Percentiles rank a stretch among this genome's conserved stretches.
Conservation (phyloP, 2,888 invertebrate genomes). For the Cylindroiulus punctatus region DNA sequence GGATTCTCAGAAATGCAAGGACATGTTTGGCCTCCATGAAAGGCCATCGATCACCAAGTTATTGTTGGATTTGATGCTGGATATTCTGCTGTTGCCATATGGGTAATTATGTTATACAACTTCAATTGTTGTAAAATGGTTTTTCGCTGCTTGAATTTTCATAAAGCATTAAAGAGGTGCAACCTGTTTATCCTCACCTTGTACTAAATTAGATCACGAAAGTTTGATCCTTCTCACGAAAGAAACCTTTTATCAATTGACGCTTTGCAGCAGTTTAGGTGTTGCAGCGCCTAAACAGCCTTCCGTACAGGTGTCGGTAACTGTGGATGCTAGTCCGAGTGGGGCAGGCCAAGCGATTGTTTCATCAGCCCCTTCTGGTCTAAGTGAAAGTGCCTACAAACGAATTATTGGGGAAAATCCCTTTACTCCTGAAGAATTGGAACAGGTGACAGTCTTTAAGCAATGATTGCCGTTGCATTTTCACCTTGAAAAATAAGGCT, state of each 20-base stretch:
- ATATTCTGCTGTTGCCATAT: conserved; percentile 85
- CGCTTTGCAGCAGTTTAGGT: background rate
- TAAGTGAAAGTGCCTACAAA: conserved; percentile 80
- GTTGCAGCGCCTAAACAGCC: background rate
- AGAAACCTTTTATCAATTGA: background rate
- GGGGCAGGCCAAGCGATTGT: conserved; percentile 59
- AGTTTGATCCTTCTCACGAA: too few relatives aligned
- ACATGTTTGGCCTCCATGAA: conserved; percentile 76
- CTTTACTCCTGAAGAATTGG: conserved; percentile 81
- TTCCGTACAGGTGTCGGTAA: background rate
- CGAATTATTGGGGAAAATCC: conserved; percentile 77
- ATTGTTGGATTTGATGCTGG: conserved; percentile 80
- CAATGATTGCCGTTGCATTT: background rate
- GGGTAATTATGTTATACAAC: conserved; percentile 70
- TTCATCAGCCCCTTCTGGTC: conserved; percentile 74
- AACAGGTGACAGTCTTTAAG: conserved; percentile 71
- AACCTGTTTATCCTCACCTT: background rate
- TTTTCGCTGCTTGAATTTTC: too few relatives aligned
- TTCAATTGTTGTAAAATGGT: too few relatives aligned
- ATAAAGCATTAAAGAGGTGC: background rate
- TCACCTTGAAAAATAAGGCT: background rate
- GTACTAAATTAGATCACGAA: too few relatives aligned
- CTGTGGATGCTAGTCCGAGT: background rate
- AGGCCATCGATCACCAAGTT: conserved; percentile 75
- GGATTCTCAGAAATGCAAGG: conserved; percentile 73